Evolutionary conservation across 2,113 vertebrate species (phyloP), one percentile per base, ranked within the genome.

Genomic region (Aramus guarauna): DNA sequence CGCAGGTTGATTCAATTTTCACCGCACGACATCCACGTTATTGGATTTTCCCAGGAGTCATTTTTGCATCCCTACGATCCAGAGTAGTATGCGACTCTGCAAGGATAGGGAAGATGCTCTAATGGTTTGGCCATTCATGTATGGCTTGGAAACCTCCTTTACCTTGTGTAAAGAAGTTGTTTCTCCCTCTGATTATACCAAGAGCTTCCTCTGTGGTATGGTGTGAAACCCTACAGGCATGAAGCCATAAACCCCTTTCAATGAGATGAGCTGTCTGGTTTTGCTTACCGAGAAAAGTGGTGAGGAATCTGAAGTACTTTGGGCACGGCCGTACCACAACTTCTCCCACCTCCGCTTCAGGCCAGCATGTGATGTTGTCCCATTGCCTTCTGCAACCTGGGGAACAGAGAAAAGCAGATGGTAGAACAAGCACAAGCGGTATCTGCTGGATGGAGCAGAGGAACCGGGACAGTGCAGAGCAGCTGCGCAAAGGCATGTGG

Each of bases 281-380:
- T 43, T 67, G 47, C 98, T 98, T 96, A 98, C 98, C 98, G 19
- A 98, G 97, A 37, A 96, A 93, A 60, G 98, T 91, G n/a, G 97
- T 98, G 98, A 99, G 98, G 96, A 98, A 97, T 4, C 96, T 98
- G 94, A 99, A 99, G 93, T 99, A 99, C 77, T 85, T 91, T 1
- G 99, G 99, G 60, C 99, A 99, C 0, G 97, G 98, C 82, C 98
- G 96, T 9, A 99, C 98, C 19, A 99, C 99, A 29, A 98, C 96
- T 77, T 99, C 99, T 71, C 99, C 99, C 9, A 98, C 94, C 20
- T 87, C 97, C 7, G 99, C 98, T 32, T 99, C 97, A 0, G 99
- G 99, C 99, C 99, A 99, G 93, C 99, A 99, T 2, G 98, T 99
- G 56, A 99, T 97, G 84, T 98, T 99, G 85, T 99, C 99, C 99